Base-by-base conservation (phyloP, 2,888 invertebrate genomes). In the Napeogenes sylphis region DNA sequence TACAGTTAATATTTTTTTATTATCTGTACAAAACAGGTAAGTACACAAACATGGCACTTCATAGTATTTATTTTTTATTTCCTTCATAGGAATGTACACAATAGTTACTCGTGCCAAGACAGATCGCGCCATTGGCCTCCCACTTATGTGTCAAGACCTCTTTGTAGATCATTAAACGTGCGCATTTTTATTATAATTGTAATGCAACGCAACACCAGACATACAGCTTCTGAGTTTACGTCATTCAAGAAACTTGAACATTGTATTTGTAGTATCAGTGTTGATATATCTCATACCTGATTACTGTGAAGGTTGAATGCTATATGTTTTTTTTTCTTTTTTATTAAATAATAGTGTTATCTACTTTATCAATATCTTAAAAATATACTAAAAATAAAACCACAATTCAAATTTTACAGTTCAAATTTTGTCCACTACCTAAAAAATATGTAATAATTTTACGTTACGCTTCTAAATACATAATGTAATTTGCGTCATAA, bases 71-170 rank as follows among this genome's bases (percentile, higher is more conserved):
- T 21, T 21, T 21, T 14, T 4, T 55, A 62, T 47, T 62, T 58
- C 55, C 55, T 62, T 55, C 42, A 32, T 33, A 38, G 33, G n/a
- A 30, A 33, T 13, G 13, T 45, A 38, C 54, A 38, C n/a, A 42
- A 45, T 35, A 6, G 4, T 21, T 45, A 42, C 63, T 60, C 61
- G 61, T 64, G 61, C 64, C 55, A 64, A 64, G 62, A 56, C 55
- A 54, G 62, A 64, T 61, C 64, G 56, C 66, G 66, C 42, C 64
- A 67, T 62, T 64, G 66, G 62, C 66, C 66, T 67, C 62, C 54
- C 45, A 53, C 59, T 59, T 55, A 56, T 64, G 63, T 63, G 64
- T 64, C 66, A 59, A 66, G 64, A 66, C 59, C 65, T 62, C 64
- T 66, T 62, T 64, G 62, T 64, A 58, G 64, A 64, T 21, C 21